phyloP scores from a whole-genome alignment of 2,113 vertebrate species.

The Meriones unguiculatus region DNA sequence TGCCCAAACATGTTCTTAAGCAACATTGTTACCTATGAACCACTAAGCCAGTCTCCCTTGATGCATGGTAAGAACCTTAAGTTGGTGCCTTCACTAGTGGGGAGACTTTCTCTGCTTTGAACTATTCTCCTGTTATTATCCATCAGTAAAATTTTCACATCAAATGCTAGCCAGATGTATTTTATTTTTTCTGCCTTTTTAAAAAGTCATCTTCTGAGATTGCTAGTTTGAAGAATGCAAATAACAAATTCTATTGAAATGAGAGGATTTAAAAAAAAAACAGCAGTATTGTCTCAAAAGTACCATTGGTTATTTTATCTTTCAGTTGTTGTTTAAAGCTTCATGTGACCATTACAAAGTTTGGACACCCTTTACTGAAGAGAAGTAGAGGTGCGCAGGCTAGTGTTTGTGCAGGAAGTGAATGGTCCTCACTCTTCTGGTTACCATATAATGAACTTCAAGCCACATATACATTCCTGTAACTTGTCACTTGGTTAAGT shows the following conservation, averaged over 20 bases:
- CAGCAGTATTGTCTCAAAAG: not conserved
- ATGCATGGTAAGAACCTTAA: constrained; percentile 3
- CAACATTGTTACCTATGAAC: not conserved
- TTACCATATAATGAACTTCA: not conserved
- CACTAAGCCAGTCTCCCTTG: not conserved
- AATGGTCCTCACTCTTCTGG: not conserved
- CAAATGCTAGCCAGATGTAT: constrained; percentile 41
- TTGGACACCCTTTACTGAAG: not conserved
- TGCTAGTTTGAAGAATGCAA: constrained; percentile 26
- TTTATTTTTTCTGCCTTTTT: not conserved
- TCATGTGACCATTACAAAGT: not conserved
- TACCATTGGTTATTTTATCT: not conserved
- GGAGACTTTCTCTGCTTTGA: constrained; percentile 11
- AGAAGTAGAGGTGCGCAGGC: not conserved
- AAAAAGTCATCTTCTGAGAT: not conserved
- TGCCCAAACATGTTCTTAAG: not conserved
- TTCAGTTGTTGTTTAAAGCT: not conserved
- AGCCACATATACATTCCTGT: not conserved
- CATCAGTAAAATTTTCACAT: not conserved
- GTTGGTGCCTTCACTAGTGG: not conserved
- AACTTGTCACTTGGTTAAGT: not conserved
- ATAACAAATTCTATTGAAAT: not conserved
- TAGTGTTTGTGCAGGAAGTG: not conserved
- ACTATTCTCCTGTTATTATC: constrained; percentile 25
- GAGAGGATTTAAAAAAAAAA: not conserved